phyloP scores from a whole-genome alignment of 1,140 invertebrate genomes.

The Danaus melanippus region DNA sequence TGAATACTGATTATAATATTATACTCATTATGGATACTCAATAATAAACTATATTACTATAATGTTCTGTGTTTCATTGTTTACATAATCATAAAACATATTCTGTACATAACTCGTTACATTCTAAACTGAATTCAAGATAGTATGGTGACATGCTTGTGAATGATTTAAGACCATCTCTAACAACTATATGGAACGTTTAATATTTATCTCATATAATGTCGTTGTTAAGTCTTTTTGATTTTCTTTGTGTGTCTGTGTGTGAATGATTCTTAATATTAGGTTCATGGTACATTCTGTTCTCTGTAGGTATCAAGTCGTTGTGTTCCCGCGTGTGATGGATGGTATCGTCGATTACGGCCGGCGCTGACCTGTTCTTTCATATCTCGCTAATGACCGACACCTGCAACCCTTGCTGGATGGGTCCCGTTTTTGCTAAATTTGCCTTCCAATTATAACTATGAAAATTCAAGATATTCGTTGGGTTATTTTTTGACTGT shows the following conservation, averaged over 20 bases:
- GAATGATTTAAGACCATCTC: background rate
- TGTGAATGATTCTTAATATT: no score
- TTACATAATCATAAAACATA: no score
- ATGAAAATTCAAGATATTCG: background rate
- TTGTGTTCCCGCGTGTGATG: constrained; percentile 65
- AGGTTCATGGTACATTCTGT: no score
- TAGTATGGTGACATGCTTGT: no score
- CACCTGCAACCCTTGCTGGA: constrained; percentile 28
- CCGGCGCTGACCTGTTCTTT: constrained; percentile 65
- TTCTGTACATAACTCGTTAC: no score
- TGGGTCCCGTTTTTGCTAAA: constrained; percentile 2
- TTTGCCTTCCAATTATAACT: background rate
- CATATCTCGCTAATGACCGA: constrained; percentile 66
- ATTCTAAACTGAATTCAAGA: no score
- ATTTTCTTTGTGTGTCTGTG: constrained; percentile 10
- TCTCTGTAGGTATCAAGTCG: constrained; percentile 33
- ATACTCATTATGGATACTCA: no score
- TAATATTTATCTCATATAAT: background rate
- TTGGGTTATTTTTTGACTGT: background rate
- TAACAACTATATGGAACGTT: constrained; percentile 4
- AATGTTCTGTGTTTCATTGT: no score
- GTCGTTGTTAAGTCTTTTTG: background rate
- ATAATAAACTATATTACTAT: no score
- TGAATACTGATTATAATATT: background rate
- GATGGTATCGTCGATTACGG: constrained; percentile 67